phyloP scores from a whole-genome alignment of 2,113 vertebrate genomes.

The Nicator chloris region DNA sequence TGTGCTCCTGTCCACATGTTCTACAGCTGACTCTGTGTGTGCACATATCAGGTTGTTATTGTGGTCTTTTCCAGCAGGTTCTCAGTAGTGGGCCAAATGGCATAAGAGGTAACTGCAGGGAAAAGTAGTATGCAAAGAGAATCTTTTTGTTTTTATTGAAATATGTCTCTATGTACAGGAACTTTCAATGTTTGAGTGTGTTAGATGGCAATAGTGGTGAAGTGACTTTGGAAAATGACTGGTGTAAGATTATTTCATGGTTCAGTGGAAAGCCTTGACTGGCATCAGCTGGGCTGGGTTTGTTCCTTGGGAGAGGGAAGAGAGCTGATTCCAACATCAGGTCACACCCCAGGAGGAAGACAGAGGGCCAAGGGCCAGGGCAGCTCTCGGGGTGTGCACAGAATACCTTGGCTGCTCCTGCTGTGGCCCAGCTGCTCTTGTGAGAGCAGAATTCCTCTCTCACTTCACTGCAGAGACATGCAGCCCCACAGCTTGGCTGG shows the following conservation, averaged over 20 bases:
- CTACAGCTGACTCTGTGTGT: neutral
- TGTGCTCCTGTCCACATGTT: fast-evolving
- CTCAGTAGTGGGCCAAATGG: neutral
- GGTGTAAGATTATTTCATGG: neutral
- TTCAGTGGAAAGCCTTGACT: neutral
- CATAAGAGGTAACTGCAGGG: neutral
- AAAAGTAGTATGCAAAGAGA: neutral
- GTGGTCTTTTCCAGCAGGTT: neutral
- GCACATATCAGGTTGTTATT: neutral
- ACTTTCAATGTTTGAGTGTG: neutral
- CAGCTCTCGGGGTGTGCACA: too few relatives aligned
- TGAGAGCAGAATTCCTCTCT: neutral
- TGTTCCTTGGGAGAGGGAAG: neutral
- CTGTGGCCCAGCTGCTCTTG: neutral
- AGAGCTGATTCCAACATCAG: neutral
- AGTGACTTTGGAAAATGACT: neutral
- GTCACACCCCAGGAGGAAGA: too few relatives aligned
- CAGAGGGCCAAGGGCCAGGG: too few relatives aligned
- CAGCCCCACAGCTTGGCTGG: neutral
- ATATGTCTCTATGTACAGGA: neutral
- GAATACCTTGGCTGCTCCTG: neutral
- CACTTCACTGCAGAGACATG: neutral
- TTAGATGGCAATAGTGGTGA: neutral
- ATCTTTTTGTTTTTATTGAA: neutral
- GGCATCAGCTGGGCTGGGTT: neutral